Evolutionary conservation across 2,113 vertebrate genomes (phyloP), one percentile per base, ranked within the genome.

Genomic region (Stercorarius parasiticus): DNA sequence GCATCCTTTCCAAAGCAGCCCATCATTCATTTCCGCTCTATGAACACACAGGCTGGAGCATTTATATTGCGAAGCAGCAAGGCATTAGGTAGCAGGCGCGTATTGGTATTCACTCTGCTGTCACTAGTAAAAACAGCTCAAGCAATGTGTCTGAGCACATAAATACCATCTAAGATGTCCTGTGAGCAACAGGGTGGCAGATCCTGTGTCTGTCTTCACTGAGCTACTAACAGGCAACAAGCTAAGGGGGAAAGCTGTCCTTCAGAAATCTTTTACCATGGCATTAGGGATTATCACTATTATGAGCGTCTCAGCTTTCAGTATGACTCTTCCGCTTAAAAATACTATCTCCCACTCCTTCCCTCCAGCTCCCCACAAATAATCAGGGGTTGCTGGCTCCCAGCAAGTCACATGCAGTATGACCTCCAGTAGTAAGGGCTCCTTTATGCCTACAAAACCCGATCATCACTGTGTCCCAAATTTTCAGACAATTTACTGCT

Each of bases 361-460:
- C 4, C 2, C 4, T 6, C 6, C 0, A 1, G 0, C 30, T 66
- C 21, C 34, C n/a, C 23, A 16, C 22, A 56, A 32, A 55, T 8
- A 29, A 5, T 0, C 47, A 9, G 25, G 14, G 12, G 3, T 53
- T 82, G 11, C n/a, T 53, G 15, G 7, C 16, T 81, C 8, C 3
- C 50, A 22, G 12, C 4, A 2, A 80, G 9, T 34, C 25, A 9
- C 22, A 15, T 2, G 3, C 30, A 32, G 40, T 25, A 38, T 2
- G 11, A 36, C 8, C 18, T 76, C 42, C 34, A 32, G 55, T 9
- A 67, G n/a, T 4, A 19, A 61, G 25, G 34, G 16, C 23, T 84
- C 36, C 16, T 77, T 52, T 45, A 53, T 19, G 42, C 17, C 49
- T 66, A 10, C 27, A 17, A 34, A 72, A 15, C 18, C 15, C 27